Evolutionary conservation across 1,140 invertebrate species (phyloP), one percentile per base, ranked within the genome.

Genomic region (Drosophila pectinifera): DNA sequence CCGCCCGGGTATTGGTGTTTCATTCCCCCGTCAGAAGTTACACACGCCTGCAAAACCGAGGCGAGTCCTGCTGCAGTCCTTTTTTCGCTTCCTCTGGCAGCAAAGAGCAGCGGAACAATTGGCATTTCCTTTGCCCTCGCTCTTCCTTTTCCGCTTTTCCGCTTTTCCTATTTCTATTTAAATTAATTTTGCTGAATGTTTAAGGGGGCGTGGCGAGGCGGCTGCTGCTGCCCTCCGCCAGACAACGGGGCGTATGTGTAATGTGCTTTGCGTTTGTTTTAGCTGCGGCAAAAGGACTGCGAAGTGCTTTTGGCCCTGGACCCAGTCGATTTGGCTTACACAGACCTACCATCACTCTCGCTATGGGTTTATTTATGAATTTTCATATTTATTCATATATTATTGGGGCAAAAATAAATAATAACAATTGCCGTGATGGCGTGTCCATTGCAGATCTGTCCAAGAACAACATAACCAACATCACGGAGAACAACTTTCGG

Each of bases 401-500:
- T 49, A 22, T 22, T 36, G 10, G 45, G 24, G 26, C 34, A 56
- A 10, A 41, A 34, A 24, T n/a, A 16, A 43, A 41, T 34, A 39
- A 51, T 46, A 53, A 24, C 57, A 28, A 54, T 34, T 26, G 16
- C 39, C 39, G 34, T 3, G 62, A 55, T 10, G 34, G 10, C 5
- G 28, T 70, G 63, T 64, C 59, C 49, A 24, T 55, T 58, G 28
- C 82, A 92, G 95, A 97, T 91, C 92, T 97, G 10, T 95, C 95
- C 0, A 93, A 95, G 76, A 97, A 97, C 91, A 96, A 96, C 78
- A 95, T 97, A 48, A 95, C 95, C 10, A 94, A 94, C 73, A 94
- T 96, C 5, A 93, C 97, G 43, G 95, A 97, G 59, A 95, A 96
- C 82, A 98, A 98, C 92, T 98, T 98, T 82, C 90, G 94, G 8